Percentiles rank a stretch among this genome's conserved stretches.
Evolutionary conservation across 2,113 vertebrate genomes (phyloP).

Genomic region (Anhinga rufa): DNA sequence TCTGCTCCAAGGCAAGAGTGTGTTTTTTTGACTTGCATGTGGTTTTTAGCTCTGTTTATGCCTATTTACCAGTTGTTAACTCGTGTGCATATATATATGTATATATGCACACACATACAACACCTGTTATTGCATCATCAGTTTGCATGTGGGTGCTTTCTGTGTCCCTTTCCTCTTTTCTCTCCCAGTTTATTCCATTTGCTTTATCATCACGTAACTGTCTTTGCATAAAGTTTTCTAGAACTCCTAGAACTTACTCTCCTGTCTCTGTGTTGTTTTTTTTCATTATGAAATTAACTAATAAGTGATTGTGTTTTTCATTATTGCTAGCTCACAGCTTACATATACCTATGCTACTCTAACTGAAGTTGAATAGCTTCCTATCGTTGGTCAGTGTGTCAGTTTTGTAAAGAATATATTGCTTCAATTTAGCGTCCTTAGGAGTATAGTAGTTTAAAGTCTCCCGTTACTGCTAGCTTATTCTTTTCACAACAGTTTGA

Average conservation of each 20-base stretch:
- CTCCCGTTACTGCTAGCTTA: not conserved
- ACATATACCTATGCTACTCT: not conserved
- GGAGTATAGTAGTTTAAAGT: not conserved
- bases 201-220: not conserved
- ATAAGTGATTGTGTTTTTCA: not conserved
- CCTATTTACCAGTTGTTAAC: not conserved
- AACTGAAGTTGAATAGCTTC: not conserved
- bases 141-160: not conserved
- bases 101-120: not conserved
- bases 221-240: not conserved
- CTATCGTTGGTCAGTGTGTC: not conserved
- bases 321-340: not conserved
- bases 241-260: not conserved
- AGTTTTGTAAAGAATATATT: not conserved
- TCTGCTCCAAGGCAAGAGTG: not conserved
- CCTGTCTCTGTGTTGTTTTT: not conserved
- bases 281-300: not conserved
- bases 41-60: conserved; percentile 21
- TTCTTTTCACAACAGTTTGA: conserved; percentile 4
- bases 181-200: not conserved
- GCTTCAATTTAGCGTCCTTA: not conserved
- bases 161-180: not conserved
- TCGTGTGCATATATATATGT: not conserved
- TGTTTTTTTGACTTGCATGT: not conserved
- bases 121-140: not conserved